Base-by-base conservation (phyloP, 2,888 invertebrate genomes). In the Tricholauxania praeusta region DNA sequence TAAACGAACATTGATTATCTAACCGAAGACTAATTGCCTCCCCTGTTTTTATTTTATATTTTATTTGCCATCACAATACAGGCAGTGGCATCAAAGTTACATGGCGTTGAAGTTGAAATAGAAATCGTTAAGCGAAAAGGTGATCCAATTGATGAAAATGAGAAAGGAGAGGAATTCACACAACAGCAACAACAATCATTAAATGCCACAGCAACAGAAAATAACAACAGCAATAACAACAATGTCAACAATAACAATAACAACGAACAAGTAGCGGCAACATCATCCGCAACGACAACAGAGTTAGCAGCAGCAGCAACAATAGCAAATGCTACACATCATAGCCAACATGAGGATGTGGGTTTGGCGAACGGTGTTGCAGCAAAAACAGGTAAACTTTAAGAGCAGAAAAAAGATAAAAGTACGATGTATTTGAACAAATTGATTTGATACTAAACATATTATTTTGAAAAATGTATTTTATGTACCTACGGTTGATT, bases 61-160 rank as follows among this genome's bases (percentile, higher is more conserved):
- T 39, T 53, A 3, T 28, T 28, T 48, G 17, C 12, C 49, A 57
- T 68, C 32, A 72, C 64, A 72, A 82, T 87, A 59, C 87, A 96
- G 93, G 96, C 97, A 8, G 97, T 98, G 48, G 97, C 98, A 55
- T 94, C 95, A 81, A 94, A 96, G 84, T 91, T 98, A 47, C 98
- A 98, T 85, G 93, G 93, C 78, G 95, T 96, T 0, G 96, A 98
- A 84, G 96, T 98, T 22, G 94, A 96, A 82, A 96, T 98, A 80
- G 92, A 95, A 83, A 94, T 98, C 75, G 88, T 96, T 78, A 95
- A 96, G 88, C 93, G 94, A 1, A 96, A 96, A 85, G 93, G 93
- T 76, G 94, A 95, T 82, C 87, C 87, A 72, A 82, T 87, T 73
- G 85, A 85, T 73, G 86, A 85, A 70, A 83, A 84, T 57, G 86